Conservation (phyloP, 2,888 invertebrate genomes). For the Alviniconcha strummeri region DNA sequence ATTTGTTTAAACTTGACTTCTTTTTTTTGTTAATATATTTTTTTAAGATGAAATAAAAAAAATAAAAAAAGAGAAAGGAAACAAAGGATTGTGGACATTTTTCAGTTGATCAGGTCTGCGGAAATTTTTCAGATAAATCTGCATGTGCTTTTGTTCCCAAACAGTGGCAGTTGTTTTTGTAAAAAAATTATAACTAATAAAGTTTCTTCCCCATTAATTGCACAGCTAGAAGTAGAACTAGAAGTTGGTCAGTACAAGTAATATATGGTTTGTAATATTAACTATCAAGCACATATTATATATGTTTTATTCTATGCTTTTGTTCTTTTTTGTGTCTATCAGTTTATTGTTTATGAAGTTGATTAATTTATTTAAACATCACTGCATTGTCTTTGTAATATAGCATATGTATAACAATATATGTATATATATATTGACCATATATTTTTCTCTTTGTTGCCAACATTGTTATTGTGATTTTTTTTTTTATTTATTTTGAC, state of each 20-base stretch:
- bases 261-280: too few relatives aligned
- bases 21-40: too few relatives aligned
- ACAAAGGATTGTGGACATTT: too few relatives aligned
- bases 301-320: not conserved
- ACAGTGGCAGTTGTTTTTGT: too few relatives aligned
- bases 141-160: too few relatives aligned
- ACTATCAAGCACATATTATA: not conserved
- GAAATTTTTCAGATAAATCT: too few relatives aligned
- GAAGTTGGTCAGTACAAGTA: too few relatives aligned
- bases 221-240: too few relatives aligned
- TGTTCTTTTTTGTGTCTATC: not conserved
- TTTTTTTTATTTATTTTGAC: not conserved
- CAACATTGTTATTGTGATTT: not conserved
- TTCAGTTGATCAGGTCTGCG: too few relatives aligned
- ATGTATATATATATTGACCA: not conserved
- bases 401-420: not conserved
- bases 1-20: too few relatives aligned
- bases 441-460: not conserved
- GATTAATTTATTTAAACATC: not conserved
- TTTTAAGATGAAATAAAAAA: not conserved
- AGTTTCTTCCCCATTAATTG: too few relatives aligned
- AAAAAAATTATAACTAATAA: too few relatives aligned
- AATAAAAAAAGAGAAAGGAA: not conserved
- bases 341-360: not conserved
- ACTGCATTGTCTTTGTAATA: constrained; percentile 9